Conservation (phyloP, 2,797 vertebrate species). For the Morus bassanus region DNA sequence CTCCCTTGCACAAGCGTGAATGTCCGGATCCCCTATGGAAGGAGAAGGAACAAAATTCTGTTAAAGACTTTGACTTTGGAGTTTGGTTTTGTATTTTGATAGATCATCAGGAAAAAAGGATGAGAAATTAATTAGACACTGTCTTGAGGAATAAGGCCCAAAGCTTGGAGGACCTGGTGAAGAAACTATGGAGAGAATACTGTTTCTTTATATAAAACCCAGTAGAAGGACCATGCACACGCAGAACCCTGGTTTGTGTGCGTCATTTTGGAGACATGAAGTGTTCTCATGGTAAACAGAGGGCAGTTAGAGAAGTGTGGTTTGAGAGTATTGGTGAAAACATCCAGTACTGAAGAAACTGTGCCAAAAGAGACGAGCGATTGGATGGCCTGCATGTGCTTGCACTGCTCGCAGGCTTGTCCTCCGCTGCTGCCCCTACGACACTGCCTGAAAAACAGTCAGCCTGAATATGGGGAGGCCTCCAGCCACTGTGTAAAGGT, state of each 20-base stretch:
- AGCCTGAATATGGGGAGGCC: fast-evolving
- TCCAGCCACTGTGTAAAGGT: not conserved
- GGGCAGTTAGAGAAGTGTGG: not conserved
- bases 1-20: fast-evolving
- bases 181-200: not conserved
- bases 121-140: not conserved
- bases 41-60: not conserved
- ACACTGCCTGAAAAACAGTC: not conserved
- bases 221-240: not conserved
- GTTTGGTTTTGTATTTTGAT: not conserved
- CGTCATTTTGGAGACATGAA: not conserved
- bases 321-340: not conserved
- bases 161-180: not conserved
- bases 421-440: fast-evolving
- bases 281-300: not conserved
- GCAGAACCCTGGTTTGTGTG: not conserved
- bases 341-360: not conserved
- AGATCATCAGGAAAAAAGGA: not conserved
- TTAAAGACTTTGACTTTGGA: not conserved
- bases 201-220: not conserved
- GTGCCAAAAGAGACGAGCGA: not conserved
- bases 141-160: not conserved
- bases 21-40: not conserved
- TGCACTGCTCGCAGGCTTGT: not conserved
- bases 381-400: too few relatives aligned